Conservation (phyloP, 2,113 vertebrate species). For the Regulus satrapa region DNA sequence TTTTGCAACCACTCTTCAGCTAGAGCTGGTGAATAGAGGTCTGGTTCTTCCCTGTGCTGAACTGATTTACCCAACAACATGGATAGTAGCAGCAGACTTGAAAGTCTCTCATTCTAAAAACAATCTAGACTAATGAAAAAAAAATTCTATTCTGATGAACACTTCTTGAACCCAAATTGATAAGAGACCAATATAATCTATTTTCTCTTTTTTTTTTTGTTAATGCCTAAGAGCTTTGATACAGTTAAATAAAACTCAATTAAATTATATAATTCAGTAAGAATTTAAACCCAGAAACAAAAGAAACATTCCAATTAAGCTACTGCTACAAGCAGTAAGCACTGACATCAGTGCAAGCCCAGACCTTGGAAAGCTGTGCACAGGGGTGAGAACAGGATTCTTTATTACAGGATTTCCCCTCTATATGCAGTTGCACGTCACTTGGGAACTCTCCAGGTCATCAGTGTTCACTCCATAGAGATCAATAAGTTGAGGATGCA, state of each 20-base stretch:
- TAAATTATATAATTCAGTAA: not conserved
- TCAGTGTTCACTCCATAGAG: slow-evolving; percentile 77
- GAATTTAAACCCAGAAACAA: not conserved
- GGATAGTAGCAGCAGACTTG: not conserved
- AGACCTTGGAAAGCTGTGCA: not conserved
- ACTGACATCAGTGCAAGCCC: not conserved
- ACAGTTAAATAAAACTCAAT: not conserved
- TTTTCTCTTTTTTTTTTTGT: not conserved
- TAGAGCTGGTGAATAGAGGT: not conserved
- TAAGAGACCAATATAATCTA: not conserved
- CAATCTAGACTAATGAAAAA: not conserved
- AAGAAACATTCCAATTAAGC: not conserved
- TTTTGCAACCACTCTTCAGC: not conserved
- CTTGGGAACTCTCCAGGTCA: slow-evolving; percentile 70
- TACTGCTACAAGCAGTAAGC: not conserved
- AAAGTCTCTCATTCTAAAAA: not conserved
- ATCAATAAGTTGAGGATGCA: slow-evolving; percentile 79
- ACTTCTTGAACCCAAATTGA: not conserved
- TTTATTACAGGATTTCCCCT: not conserved
- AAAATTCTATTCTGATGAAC: not conserved
- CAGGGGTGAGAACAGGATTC: not conserved
- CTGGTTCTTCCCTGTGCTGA: not conserved
- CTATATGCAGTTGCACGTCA: slow-evolving; percentile 78
- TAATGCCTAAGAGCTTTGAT: not conserved
- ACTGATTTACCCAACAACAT: not conserved